Percentiles rank a stretch among this genome's conserved stretches.
phyloP scores from a whole-genome alignment of 2,797 vertebrate species.

The Vipera latastei region DNA sequence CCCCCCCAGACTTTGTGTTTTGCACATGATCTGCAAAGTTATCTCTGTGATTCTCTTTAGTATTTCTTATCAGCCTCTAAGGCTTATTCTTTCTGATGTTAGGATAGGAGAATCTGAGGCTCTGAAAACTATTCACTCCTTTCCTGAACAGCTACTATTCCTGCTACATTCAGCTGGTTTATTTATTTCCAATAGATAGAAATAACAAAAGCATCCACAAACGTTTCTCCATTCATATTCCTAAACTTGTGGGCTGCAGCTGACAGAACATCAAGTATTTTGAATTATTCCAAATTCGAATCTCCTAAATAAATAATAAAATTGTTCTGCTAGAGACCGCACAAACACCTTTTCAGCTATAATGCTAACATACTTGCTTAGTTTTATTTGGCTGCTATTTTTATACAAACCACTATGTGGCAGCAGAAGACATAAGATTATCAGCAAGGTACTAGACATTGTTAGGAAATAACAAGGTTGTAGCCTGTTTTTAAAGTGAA shows the following conservation, averaged over 20 bases:
- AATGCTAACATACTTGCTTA: fast-evolving
- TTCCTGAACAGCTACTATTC: not conserved
- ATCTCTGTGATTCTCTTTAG: not conserved
- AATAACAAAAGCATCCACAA: not conserved
- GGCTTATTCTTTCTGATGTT: not conserved
- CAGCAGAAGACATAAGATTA: conserved; percentile 40
- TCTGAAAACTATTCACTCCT: not conserved
- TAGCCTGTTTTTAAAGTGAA: conserved; percentile 28
- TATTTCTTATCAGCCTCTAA: not conserved
- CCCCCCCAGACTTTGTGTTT: not conserved
- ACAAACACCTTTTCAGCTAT: not conserved
- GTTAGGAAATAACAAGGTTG: conserved; percentile 20
- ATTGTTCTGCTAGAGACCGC: not conserved
- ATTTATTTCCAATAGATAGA: not conserved
- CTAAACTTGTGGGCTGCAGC: not conserved
- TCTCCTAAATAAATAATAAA: not conserved
- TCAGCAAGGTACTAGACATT: not conserved
- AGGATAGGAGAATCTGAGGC: not conserved
- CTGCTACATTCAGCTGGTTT: not conserved
- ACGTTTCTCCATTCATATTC: not conserved
- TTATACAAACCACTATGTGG: conserved; percentile 52
- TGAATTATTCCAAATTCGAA: not conserved
- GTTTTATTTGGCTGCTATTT: conserved; percentile 4
- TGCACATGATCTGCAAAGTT: not conserved
- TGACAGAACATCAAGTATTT: not conserved